Conservation (phyloP, 2,888 invertebrate species). For the Griposia aprilina region DNA sequence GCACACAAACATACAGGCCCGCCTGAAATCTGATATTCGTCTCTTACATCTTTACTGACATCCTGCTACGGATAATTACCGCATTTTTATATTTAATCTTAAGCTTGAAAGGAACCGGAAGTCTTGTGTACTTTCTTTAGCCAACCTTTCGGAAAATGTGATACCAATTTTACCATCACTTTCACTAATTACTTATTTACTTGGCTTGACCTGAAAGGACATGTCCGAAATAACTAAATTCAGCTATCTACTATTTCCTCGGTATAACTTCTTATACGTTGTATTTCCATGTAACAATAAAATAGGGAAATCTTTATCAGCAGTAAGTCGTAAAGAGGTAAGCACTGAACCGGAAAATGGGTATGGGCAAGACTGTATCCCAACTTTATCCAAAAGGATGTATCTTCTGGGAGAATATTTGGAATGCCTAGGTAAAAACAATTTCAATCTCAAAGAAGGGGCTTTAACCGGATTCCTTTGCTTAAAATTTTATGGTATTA, state of each 20-base stretch:
- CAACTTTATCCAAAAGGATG: conserved; percentile 69
- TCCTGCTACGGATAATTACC: conserved; percentile 64
- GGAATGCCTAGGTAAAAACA: conserved; percentile 67
- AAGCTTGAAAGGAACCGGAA: conserved; percentile 57
- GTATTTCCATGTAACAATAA: conserved; percentile 65
- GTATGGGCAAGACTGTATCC: conserved; percentile 69
- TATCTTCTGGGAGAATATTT: conserved; percentile 66
- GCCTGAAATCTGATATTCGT: conserved; percentile 76
- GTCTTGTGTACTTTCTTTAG: conserved; percentile 49
- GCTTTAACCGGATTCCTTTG: conserved; percentile 48
- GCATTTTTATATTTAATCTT: conserved; percentile 66
- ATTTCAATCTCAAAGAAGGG: conserved; percentile 61
- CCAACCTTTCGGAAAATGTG: conserved; percentile 53
- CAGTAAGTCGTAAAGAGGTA: conserved; percentile 69
- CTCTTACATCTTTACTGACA: conserved; percentile 71
- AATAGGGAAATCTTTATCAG: conserved; percentile 68
- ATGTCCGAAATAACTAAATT: conserved; percentile 26
- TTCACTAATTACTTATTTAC: conserved; percentile 59
- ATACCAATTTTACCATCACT: conserved; percentile 47
- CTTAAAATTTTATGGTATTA: conserved; percentile 46
- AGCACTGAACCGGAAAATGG: conserved; percentile 72
- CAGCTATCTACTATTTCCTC: conserved; percentile 30
- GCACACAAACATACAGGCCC: conserved; percentile 74
- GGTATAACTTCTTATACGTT: conserved; percentile 50
- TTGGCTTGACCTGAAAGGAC: conserved; percentile 45